Percentiles rank a stretch among this genome's conserved stretches.
These are phyloP conservation scores for Lacerta viridis DNA, from an alignment of 2,797 vertebrate genomes.

Conservation along the genomic window DNA sequence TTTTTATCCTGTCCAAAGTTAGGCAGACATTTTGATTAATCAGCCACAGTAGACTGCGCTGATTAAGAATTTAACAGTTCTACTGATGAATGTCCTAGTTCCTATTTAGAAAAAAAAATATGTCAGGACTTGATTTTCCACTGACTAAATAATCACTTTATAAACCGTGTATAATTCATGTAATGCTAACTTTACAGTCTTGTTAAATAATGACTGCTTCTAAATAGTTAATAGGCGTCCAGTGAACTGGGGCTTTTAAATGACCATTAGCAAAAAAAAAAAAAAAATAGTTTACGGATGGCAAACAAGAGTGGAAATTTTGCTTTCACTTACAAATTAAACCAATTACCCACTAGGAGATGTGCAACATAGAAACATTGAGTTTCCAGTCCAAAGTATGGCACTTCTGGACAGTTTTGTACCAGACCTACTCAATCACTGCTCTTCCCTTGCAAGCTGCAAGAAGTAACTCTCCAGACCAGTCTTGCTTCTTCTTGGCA, in stretches of 20 bases:
- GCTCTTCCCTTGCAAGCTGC: too few relatives aligned
- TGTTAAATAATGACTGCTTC: constrained; percentile 75
- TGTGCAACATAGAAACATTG: neutral
- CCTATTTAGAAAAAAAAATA: constrained; percentile 83
- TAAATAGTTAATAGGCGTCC: constrained; percentile 76
- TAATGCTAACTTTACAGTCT: constrained; percentile 73
- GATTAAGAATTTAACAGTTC: constrained; percentile 85
- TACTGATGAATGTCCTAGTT: constrained; percentile 83
- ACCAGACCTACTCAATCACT: too few relatives aligned
- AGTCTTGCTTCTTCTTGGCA: too few relatives aligned
- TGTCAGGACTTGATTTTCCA: constrained; percentile 83
- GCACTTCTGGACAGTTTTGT: too few relatives aligned
- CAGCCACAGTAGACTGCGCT: constrained; percentile 69
- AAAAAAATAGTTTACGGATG: constrained; percentile 34
- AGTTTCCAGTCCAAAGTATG: neutral
- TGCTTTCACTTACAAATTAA: neutral
- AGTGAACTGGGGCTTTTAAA: constrained; percentile 56
- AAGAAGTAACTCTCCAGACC: too few relatives aligned
- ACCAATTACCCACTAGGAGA: neutral
- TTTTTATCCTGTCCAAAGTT: constrained; percentile 39
- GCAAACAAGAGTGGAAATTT: constrained; percentile 12
- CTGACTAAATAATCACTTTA: constrained; percentile 86
- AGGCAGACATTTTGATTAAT: constrained; percentile 62
- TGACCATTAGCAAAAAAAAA: constrained; percentile 40
- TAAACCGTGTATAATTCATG: constrained; percentile 83